A percentile compares a stretch with the other conserved stretches of the same genome.
These are phyloP conservation scores for Mugil cephalus DNA, from an alignment of 2,113 vertebrate species.

Conservation along the genomic window DNA sequence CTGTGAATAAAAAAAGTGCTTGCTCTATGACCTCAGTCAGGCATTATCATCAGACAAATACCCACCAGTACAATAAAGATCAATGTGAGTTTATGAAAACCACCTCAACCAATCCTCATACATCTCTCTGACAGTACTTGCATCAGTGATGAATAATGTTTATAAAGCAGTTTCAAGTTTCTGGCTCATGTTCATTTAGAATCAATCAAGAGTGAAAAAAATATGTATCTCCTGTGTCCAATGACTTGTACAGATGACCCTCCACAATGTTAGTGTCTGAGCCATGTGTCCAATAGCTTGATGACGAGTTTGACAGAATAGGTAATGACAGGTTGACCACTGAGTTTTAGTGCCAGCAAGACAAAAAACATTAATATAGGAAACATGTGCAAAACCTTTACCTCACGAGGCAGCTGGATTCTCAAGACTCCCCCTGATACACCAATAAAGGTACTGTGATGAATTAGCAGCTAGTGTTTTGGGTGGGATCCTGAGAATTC, in stretches of 20 bases:
- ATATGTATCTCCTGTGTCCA: constrained; percentile 23
- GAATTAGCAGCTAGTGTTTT: too few relatives aligned
- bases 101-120: neutral
- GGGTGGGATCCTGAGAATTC: too few relatives aligned
- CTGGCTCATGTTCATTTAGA: constrained; percentile 5
- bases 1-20: constrained; percentile 23
- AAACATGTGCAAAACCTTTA: too few relatives aligned
- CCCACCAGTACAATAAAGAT: constrained; percentile 40
- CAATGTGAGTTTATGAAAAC: constrained; percentile 16
- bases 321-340: constrained; percentile 18
- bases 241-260: constrained; percentile 40
- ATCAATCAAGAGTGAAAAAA: constrained; percentile 35
- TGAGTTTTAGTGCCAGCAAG: too few relatives aligned
- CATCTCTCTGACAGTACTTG: neutral
- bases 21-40: constrained; percentile 1
- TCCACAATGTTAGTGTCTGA: constrained; percentile 32
- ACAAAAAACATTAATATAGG: too few relatives aligned
- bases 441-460: too few relatives aligned
- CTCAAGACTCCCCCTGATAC: too few relatives aligned
- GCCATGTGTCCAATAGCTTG: constrained; percentile 24
- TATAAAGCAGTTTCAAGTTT: constrained; percentile 22
- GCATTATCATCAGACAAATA: constrained; percentile 46
- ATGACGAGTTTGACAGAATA: constrained; percentile 33
- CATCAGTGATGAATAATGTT: constrained; percentile 13
- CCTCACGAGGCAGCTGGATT: too few relatives aligned